Percentiles rank a stretch among this genome's conserved stretches.
phyloP scores from a whole-genome alignment of 2,113 vertebrate genomes.

The Narcine bancroftii region DNA sequence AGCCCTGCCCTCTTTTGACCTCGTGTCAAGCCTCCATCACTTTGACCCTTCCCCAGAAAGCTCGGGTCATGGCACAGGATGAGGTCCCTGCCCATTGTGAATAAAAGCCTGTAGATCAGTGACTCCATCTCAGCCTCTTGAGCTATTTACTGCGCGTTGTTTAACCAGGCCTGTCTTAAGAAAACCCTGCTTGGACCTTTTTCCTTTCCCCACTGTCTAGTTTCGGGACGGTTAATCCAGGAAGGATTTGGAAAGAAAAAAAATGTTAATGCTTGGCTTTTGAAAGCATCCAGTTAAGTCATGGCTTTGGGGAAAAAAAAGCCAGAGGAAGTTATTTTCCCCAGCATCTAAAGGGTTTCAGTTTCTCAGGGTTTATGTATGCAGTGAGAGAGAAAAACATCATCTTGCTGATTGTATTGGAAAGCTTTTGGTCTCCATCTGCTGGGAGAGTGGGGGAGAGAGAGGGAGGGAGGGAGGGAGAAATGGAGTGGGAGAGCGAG shows the following conservation, averaged over 20 bases:
- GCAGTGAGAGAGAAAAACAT: not conserved
- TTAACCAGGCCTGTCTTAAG: too few relatives aligned
- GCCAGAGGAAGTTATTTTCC: not conserved
- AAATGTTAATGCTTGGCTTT: not conserved
- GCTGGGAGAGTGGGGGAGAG: too few relatives aligned
- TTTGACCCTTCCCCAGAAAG: too few relatives aligned
- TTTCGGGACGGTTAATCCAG: not conserved
- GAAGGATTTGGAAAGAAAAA: not conserved
- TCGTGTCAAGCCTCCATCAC: too few relatives aligned
- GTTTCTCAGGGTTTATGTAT: not conserved
- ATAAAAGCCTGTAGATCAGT: too few relatives aligned
- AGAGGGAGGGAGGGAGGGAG: not conserved
- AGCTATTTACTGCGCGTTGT: too few relatives aligned
- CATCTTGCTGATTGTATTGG: not conserved
- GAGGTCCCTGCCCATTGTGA: too few relatives aligned
- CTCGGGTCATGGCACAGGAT: too few relatives aligned
- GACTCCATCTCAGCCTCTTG: too few relatives aligned
- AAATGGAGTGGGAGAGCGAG: not conserved
- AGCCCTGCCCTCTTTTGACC: too few relatives aligned
- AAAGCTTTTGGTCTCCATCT: not conserved
- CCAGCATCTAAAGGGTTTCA: not conserved
- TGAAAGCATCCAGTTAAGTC: not conserved
- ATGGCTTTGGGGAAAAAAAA: not conserved
- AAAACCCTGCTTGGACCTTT: too few relatives aligned
- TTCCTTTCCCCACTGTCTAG: not conserved